These are phyloP conservation scores for Illadopsis cleaveri DNA, from an alignment of 2,113 vertebrate species.

Conservation along the genomic window DNA sequence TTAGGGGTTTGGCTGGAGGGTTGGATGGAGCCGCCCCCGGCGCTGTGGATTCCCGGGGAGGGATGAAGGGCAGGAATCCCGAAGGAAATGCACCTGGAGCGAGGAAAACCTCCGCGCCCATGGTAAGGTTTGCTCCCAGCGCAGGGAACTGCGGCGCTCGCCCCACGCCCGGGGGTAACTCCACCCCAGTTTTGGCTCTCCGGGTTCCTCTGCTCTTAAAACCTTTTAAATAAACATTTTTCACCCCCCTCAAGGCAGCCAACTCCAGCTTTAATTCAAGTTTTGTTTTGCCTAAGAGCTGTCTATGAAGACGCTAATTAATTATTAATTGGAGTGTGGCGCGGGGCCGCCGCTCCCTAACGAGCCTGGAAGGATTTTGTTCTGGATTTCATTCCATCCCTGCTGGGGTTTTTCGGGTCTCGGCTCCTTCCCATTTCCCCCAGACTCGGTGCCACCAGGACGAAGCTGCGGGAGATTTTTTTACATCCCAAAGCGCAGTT, in stretches of 20 bases:
- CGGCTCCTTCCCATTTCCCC: not conserved
- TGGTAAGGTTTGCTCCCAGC: not conserved
- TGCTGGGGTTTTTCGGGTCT: not conserved
- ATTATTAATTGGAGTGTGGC: not conserved
- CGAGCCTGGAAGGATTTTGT: not conserved
- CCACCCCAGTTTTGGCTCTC: fast-evolving
- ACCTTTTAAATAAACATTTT: not conserved
- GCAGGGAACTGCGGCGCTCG: not conserved
- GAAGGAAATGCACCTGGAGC: not conserved
- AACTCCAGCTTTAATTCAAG: not conserved
- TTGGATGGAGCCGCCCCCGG: not conserved
- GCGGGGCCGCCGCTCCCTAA: not conserved
- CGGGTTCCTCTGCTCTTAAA: not conserved
- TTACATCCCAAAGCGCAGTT: not conserved
- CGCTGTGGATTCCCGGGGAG: not conserved
- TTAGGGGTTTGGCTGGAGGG: not conserved
- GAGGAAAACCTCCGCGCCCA: not conserved
- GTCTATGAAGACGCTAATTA: not conserved
- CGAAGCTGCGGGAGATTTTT: not conserved
- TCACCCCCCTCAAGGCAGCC: not conserved
- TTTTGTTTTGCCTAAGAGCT: not conserved
- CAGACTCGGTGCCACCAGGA: not conserved
- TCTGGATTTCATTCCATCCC: not conserved
- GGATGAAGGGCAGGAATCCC: not conserved
- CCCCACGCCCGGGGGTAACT: fast-evolving